Percentiles rank a stretch among this genome's conserved stretches.
Evolutionary conservation across 2,888 invertebrate genomes (phyloP).

Genomic region (Drosophila stalkeri): DNA sequence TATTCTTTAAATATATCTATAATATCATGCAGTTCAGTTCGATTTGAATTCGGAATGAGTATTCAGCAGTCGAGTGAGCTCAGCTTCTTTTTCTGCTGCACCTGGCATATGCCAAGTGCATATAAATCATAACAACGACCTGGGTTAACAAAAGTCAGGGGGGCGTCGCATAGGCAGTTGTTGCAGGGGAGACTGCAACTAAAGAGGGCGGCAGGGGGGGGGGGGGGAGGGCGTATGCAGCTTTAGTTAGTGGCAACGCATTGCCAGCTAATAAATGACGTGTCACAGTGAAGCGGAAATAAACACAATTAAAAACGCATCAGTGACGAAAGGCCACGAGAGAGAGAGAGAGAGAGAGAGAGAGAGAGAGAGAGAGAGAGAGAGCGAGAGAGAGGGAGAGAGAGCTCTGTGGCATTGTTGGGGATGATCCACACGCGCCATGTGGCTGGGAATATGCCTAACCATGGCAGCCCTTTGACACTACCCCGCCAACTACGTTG

Average conservation of each 20-base stretch:
- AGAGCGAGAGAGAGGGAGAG: too few species aligned
- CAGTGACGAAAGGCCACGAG: constrained; percentile 60
- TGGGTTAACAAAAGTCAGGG: constrained; percentile 37
- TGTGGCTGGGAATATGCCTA: neutral
- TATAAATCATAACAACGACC: constrained; percentile 60
- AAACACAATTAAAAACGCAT: constrained; percentile 82
- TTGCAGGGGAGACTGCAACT: neutral
- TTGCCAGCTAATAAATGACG: constrained; percentile 72
- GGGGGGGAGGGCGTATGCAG: neutral
- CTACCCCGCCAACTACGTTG: neutral
- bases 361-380: too few species aligned
- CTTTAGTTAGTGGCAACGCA: constrained; percentile 7
- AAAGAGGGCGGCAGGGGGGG: neutral
- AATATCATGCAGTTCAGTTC: neutral
- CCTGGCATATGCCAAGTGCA: constrained; percentile 32
- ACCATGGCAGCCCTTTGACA: neutral
- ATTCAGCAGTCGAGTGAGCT: neutral
- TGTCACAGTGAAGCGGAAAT: constrained; percentile 78
- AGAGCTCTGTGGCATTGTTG: constrained; percentile 7
- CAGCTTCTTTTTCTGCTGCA: neutral
- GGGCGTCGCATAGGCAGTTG: neutral
- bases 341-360: too few species aligned
- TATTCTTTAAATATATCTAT: neutral
- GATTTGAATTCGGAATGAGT: neutral
- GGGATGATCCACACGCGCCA: constrained; percentile 15